These are phyloP conservation scores for Nephrotoma flavescens DNA, from an alignment of 2,888 invertebrate genomes.

Conservation along the genomic window DNA sequence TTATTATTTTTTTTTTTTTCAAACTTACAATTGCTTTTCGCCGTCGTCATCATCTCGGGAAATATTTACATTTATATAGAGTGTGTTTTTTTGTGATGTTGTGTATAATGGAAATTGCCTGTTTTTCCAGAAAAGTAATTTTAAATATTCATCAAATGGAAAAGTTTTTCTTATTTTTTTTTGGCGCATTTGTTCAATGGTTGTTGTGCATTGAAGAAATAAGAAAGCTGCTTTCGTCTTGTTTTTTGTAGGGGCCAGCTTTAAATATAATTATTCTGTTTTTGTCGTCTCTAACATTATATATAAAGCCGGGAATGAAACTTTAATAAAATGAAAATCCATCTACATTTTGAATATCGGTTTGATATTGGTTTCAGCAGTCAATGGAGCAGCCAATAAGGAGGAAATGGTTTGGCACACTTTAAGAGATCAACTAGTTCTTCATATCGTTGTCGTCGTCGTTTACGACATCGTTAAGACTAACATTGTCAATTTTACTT, in stretches of 20 bases:
- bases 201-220: not conserved
- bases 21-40: not conserved
- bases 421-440: too few species aligned
- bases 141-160: not conserved
- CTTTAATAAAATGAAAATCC: too few species aligned
- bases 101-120: not conserved
- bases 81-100: not conserved
- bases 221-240: not conserved
- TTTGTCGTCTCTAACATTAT: not conserved
- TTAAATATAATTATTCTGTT: not conserved
- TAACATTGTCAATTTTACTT: too few species aligned
- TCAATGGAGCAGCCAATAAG: too few species aligned
- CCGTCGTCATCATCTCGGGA: not conserved
- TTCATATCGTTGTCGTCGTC: too few species aligned
- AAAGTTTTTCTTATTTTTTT: not conserved
- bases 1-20: not conserved
- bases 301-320: too few species aligned
- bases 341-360: too few species aligned
- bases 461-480: too few species aligned
- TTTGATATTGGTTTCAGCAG: too few species aligned
- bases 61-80: not conserved
- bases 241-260: not conserved
- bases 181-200: not conserved
- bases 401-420: too few species aligned
- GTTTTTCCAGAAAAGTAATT: not conserved